phyloP scores from a whole-genome alignment of 2,888 invertebrate species.

The Spodoptera exigua region DNA sequence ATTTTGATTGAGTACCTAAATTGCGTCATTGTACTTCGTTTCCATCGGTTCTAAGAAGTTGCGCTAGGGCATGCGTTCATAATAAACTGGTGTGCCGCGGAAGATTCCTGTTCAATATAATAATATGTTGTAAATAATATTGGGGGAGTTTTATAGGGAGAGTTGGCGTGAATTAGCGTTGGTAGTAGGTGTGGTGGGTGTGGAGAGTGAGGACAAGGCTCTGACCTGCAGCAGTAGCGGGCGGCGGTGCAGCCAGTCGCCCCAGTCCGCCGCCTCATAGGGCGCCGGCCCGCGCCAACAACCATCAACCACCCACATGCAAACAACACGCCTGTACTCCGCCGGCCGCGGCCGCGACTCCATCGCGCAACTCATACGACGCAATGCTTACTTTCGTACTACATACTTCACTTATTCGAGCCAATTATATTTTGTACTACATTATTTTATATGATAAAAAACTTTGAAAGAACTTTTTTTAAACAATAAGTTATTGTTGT shows the following conservation, averaged over 20 bases:
- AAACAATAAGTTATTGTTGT: neutral
- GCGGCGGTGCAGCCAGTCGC: slow-evolving; percentile 91
- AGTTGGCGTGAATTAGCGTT: slow-evolving; percentile 15
- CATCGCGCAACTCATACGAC: slow-evolving; percentile 61
- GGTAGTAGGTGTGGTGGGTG: slow-evolving; percentile 28
- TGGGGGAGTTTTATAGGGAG: slow-evolving; percentile 8
- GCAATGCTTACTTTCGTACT: neutral
- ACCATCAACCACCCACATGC: slow-evolving; percentile 87
- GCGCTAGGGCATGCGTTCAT: too few species aligned
- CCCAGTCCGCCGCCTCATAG: slow-evolving; percentile 85
- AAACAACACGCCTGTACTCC: slow-evolving; percentile 83
- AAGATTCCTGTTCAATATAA: slow-evolving; percentile 2
- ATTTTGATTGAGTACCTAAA: too few species aligned
- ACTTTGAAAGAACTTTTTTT: neutral
- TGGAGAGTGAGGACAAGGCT: slow-evolving; percentile 45
- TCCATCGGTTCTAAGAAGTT: too few species aligned
- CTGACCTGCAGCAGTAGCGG: slow-evolving; percentile 96
- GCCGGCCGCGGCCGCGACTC: slow-evolving; percentile 61
- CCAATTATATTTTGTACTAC: too few species aligned
- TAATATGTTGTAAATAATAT: slow-evolving; percentile 12
- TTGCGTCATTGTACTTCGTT: too few species aligned
- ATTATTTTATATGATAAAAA: too few species aligned
- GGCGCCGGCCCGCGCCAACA: slow-evolving; percentile 84
- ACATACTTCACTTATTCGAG: neutral
- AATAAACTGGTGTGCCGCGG: too few species aligned